phyloP scores from a whole-genome alignment of 2,888 invertebrate genomes.

The Perizoma flavofasciatum region DNA sequence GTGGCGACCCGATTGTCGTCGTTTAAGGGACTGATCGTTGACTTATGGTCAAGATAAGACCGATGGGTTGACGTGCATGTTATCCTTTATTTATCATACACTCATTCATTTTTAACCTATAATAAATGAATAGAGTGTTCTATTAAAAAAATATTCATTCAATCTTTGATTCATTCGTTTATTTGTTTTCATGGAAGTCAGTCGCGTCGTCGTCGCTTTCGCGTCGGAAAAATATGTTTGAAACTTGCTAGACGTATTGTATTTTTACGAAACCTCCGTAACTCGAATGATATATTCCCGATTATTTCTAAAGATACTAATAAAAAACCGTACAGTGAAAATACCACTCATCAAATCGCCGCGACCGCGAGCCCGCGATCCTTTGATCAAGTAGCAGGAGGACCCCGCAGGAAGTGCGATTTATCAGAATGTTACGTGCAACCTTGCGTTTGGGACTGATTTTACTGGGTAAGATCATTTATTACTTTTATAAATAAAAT shows the following conservation, averaged over 20 bases:
- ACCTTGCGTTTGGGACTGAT: constrained; percentile 56
- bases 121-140: too few relatives aligned
- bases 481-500: too few relatives aligned
- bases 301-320: neutral
- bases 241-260: neutral
- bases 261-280: constrained; percentile 1
- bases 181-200: constrained; percentile 2
- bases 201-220: constrained; percentile 5
- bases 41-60: too few relatives aligned
- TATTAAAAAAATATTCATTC: neutral
- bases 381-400: constrained; percentile 34
- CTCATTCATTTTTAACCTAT: too few relatives aligned
- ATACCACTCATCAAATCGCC: constrained; percentile 7
- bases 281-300: neutral
- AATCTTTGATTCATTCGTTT: neutral
- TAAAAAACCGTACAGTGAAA: neutral
- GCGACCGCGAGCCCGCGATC: constrained; percentile 11
- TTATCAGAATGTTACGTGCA: constrained; percentile 58
- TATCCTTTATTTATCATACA: too few relatives aligned
- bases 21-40: too few relatives aligned
- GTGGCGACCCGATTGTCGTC: too few relatives aligned
- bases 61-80: too few relatives aligned
- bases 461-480: constrained; percentile 59
- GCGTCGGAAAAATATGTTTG: neutral
- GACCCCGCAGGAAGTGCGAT: constrained; percentile 49